Conservation (phyloP, 2,888 invertebrate genomes). For the Drosophila pseudotalamancana region DNA sequence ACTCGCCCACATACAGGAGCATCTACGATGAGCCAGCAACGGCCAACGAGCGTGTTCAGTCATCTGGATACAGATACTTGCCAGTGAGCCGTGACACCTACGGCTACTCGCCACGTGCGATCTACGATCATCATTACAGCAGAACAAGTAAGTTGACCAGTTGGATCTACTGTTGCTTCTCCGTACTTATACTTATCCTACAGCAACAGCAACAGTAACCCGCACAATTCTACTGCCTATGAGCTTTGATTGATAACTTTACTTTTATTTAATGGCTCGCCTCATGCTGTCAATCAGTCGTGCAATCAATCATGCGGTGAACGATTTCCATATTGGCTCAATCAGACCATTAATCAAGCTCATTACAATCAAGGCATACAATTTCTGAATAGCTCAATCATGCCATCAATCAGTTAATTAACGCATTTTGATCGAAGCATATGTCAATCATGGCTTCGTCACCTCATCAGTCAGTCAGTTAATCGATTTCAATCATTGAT, state of each 20-base stretch:
- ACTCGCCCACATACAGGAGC: constrained; percentile 92
- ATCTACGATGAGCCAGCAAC: constrained; percentile 94
- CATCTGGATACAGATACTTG: constrained; percentile 95
- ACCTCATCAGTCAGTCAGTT: constrained; percentile 5
- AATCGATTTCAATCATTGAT: constrained; percentile 36
- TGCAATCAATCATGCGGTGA: not conserved
- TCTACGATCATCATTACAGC: constrained; percentile 94
- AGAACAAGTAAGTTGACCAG: constrained; percentile 91
- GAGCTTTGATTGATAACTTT: constrained; percentile 19
- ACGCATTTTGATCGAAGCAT: constrained; percentile 33
- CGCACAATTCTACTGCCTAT: constrained; percentile 42
- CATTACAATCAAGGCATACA: constrained; percentile 35
- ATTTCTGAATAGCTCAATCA: not conserved
- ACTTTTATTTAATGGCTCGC: constrained; percentile 22
- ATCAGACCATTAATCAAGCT: not conserved
- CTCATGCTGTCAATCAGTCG: constrained; percentile 33
- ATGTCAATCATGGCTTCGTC: constrained; percentile 13
- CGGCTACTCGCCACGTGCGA: constrained; percentile 94
- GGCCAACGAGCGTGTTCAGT: constrained; percentile 93
- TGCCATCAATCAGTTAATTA: constrained; percentile 13
- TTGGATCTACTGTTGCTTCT: not conserved
- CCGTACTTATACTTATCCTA: constrained; percentile 35
- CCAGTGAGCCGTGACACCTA: constrained; percentile 95
- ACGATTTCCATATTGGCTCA: not conserved
- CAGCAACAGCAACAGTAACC: constrained; percentile 46